Evolutionary conservation across 1,140 invertebrate genomes (phyloP).

Genomic region (Diploscapter pachys): DNA sequence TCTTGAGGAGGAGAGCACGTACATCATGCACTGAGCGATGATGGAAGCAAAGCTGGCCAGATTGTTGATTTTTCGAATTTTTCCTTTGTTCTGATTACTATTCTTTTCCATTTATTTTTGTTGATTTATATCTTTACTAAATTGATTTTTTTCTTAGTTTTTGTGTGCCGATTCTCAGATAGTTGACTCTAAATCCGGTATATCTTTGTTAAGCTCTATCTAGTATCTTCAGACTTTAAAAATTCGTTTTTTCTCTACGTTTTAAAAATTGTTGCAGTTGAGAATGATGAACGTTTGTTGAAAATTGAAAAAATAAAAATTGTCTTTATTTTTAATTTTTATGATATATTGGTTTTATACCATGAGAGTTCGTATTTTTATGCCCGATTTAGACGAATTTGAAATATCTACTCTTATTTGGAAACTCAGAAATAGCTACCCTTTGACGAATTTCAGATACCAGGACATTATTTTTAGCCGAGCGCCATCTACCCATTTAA

Average conservation of each 20-base stretch:
- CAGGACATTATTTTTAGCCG: no score
- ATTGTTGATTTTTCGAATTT: background rate
- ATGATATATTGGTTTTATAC: background rate
- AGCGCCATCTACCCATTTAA: no score
- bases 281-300: no score
- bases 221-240: background rate
- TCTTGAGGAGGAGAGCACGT: conserved; percentile 82
- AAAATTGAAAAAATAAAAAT: background rate
- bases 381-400: background rate
- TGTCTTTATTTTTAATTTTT: background rate
- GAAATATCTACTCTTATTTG: no score
- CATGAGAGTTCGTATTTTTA: background rate
- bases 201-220: no score
- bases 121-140: conserved; percentile 4
- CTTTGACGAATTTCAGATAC: no score
- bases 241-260: background rate
- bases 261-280: background rate
- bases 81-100: background rate
- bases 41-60: conserved; percentile 56
- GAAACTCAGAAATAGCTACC: no score
- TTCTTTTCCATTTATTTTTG: conserved; percentile 1
- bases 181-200: conserved; percentile 1
- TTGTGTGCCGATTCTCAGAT: conserved; percentile 4
- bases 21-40: conserved; percentile 81
- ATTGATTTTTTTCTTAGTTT: background rate